Conservation (phyloP, 2,888 invertebrate genomes). For the Lasius platythorax region DNA sequence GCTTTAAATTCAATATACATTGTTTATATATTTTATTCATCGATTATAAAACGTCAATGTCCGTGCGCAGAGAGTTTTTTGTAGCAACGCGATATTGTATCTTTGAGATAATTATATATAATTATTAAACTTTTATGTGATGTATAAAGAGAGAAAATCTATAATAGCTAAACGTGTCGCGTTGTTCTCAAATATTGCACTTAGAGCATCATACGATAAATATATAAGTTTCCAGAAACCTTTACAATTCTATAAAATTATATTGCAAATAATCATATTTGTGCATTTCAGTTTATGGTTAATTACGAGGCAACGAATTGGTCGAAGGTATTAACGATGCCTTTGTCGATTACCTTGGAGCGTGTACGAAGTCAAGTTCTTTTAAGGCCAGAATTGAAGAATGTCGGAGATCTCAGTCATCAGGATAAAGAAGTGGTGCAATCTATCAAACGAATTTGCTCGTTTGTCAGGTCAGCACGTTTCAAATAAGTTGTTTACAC, state of each 20-base stretch:
- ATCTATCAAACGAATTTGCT: conserved; percentile 80
- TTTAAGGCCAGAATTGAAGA: conserved; percentile 87
- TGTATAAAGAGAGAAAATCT: background rate
- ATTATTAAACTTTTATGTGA: too few species aligned
- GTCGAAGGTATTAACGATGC: conserved; percentile 86
- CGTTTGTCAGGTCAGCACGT: conserved; percentile 67
- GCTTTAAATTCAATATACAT: background rate
- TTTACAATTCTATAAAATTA: background rate
- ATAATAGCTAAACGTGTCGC: background rate
- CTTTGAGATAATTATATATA: too few species aligned
- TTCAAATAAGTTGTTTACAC: conserved; percentile 58
- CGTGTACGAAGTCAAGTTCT: conserved; percentile 86
- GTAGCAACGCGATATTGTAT: too few species aligned
- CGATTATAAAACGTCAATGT: background rate
- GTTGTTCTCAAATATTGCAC: background rate
- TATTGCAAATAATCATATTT: background rate
- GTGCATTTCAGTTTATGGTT: conserved; percentile 85
- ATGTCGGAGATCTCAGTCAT: conserved; percentile 78
- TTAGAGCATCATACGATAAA: background rate
- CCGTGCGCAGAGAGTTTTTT: too few species aligned
- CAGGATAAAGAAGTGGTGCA: conserved; percentile 79
- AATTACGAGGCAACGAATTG: conserved; percentile 87
- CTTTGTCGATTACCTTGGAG: conserved; percentile 86
- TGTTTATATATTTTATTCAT: background rate
- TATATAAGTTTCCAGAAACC: background rate